Conservation (phyloP, 1,140 invertebrate species). For the Belonocnema kinseyi region DNA sequence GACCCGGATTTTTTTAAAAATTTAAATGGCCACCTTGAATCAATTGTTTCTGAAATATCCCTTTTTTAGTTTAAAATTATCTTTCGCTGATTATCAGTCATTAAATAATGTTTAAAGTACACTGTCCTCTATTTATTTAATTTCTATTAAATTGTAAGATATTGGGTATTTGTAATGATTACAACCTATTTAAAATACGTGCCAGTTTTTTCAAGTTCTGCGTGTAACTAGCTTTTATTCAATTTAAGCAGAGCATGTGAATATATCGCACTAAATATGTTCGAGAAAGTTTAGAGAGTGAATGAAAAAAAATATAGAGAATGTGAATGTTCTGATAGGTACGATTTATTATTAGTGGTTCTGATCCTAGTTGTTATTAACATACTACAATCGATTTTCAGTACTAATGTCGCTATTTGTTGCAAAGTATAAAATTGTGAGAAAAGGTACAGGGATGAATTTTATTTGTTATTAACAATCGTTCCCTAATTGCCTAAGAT, state of each 20-base stretch:
- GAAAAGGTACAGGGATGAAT: background rate
- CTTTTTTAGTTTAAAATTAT: constrained; percentile 1
- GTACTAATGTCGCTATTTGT: background rate
- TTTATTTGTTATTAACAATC: constrained; percentile 9
- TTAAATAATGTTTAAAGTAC: background rate
- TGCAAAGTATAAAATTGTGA: background rate
- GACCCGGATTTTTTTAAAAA: too few relatives aligned
- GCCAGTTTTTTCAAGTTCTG: constrained; percentile 16
- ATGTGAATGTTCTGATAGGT: background rate
- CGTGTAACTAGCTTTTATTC: constrained; percentile 6
- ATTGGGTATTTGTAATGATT: background rate
- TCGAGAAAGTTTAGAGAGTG: background rate
- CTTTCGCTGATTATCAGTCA: constrained; percentile 1
- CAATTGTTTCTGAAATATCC: background rate
- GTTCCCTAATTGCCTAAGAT: background rate
- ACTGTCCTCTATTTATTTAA: background rate
- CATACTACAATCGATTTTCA: background rate
- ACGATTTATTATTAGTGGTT: constrained; percentile 10
- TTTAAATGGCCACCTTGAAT: too few relatives aligned
- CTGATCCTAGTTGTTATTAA: background rate
- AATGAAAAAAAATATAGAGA: background rate
- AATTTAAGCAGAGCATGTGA: constrained; percentile 10
- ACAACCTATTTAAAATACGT: constrained; percentile 19
- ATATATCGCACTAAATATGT: constrained; percentile 9
- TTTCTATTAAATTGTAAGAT: constrained; percentile 23